Evolutionary conservation across 2,797 vertebrate genomes (phyloP).

Genomic region (Pseudochaenichthys georgianus): DNA sequence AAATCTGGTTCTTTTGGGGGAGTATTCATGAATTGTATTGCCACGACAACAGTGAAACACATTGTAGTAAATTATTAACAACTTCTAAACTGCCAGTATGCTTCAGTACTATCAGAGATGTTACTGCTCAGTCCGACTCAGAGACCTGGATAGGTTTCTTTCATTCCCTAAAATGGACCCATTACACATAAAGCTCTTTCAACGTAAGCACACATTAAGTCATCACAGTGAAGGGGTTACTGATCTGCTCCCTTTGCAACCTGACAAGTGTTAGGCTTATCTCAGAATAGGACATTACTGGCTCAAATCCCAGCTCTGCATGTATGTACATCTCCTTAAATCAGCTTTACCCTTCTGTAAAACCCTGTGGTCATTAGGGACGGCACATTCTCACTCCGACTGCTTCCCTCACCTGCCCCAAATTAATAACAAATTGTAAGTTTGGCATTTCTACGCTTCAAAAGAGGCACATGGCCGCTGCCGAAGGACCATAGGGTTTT

Average conservation of each 20-base stretch:
- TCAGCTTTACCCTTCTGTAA: conserved; percentile 73
- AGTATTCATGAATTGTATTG: neutral
- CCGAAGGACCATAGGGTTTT: conserved; percentile 9
- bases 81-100: neutral
- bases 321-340: conserved; percentile 78
- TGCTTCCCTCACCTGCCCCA: conserved; percentile 9
- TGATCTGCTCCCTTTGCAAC: conserved; percentile 65
- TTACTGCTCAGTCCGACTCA: neutral
- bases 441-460: neutral
- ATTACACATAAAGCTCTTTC: conserved; percentile 20
- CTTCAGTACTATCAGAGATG: neutral
- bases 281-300: conserved; percentile 77
- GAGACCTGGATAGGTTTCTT: neutral
- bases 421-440: conserved; percentile 12
- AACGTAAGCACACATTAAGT: conserved; percentile 26
- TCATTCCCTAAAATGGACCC: conserved; percentile 7
- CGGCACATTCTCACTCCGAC: conserved; percentile 24
- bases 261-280: conserved; percentile 79
- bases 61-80: neutral
- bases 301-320: conserved; percentile 81
- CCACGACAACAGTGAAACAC: neutral
- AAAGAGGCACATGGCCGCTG: neutral
- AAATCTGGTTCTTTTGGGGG: neutral
- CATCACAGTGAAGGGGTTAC: conserved; percentile 48
- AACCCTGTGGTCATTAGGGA: conserved; percentile 75